Base-by-base conservation (phyloP, 2,888 invertebrate genomes). In the Coenonympha arcania region DNA sequence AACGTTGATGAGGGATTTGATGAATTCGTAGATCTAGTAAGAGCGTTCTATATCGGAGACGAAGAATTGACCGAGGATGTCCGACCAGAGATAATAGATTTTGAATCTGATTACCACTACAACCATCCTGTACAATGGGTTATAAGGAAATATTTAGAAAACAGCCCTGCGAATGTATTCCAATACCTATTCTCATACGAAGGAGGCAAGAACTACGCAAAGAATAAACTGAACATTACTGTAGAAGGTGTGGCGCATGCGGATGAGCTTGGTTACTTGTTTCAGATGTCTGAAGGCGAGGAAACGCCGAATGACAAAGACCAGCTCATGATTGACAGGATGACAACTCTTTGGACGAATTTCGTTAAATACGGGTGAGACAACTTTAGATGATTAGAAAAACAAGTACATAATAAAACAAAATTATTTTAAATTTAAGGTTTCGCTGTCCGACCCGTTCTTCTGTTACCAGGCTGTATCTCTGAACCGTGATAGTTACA, bases 301-400 rank as follows among this genome's bases (percentile, higher is more conserved):
- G n/a, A 0, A 19, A 22, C 54, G 1, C 59, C 64, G 0, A 26
- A 57, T 43, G 24, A 6, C 2, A 55, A 64, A 40, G 82, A 82
- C 58, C 61, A 71, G 59, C 44, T 72, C 2, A 50, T 67, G 0
- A 66, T 76, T 22, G 69, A 79, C 45, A 64, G 68, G 15, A 69
- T 82, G 56, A 80, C 79, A 0, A 66, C 66, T 0, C 62, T 82
- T 65, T 82, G 81, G 81, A 68, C 82, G 0, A 82, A 82, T 50
- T 81, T 80, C 44, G 77, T 63, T 0, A 82, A 80, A 62, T 70
- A 65, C 41, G 64, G 75, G 82, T 81, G 63, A 39, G 62, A 6
- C 16, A 4, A 9, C 26, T 4, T 1, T n/a, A 26, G n/a, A 9
- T 26, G 26, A 26, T 8, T 24, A n/a, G n/a, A n/a, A n/a, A n/a